phyloP scores from a whole-genome alignment of 2,113 vertebrate species.

The Dolichallabes microphthalmus region DNA sequence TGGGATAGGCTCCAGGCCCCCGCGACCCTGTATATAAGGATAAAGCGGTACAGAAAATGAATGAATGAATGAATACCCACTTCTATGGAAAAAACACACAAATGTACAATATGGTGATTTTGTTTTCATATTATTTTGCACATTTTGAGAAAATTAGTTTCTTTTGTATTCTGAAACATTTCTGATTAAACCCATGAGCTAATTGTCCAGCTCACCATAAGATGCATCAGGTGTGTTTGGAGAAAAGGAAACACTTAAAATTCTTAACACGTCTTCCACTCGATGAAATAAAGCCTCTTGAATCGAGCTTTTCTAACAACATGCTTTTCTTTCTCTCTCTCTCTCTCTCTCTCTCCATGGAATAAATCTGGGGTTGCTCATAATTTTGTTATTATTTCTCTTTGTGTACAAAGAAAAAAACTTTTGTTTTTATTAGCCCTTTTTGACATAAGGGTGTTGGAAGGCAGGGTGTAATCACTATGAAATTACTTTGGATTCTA shows the following conservation, averaged over 20 bases:
- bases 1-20: no score
- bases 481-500: constrained; percentile 42
- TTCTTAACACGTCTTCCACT: background rate
- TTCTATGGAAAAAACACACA: background rate
- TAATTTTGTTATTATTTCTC: constrained; percentile 22
- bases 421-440: background rate
- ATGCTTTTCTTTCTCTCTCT: background rate
- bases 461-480: constrained; percentile 34
- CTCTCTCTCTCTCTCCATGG: background rate
- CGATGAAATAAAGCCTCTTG: background rate
- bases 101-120: background rate
- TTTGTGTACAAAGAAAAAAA: constrained; percentile 16
- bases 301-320: background rate
- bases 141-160: background rate
- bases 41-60: no score
- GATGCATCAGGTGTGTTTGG: background rate
- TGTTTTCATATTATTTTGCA: background rate
- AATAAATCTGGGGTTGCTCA: background rate
- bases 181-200: background rate
- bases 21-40: no score
- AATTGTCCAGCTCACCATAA: background rate
- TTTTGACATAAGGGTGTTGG: background rate
- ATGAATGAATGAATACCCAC: no score
- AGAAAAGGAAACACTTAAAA: background rate
- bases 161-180: background rate